A percentile compares a stretch with the other conserved stretches of the same genome.
Conservation (phyloP, 2,888 invertebrate genomes). For the Chironomus riparius region DNA sequence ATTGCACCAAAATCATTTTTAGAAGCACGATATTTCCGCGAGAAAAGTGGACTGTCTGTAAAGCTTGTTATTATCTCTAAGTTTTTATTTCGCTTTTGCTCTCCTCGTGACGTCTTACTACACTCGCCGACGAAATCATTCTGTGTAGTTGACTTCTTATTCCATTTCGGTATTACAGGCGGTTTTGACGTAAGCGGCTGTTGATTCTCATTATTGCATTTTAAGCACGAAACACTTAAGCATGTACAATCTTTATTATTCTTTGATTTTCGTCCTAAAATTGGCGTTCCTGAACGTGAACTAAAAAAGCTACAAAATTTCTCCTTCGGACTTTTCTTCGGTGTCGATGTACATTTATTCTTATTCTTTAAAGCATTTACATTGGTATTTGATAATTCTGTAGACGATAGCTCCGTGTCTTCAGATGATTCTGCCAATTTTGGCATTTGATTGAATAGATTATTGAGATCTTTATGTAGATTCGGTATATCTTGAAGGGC, state of each 20-base stretch:
- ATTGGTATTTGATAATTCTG: constrained; percentile 1
- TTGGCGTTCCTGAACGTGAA: constrained; percentile 21
- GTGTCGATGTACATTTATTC: constrained; percentile 14
- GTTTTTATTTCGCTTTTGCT: constrained; percentile 32
- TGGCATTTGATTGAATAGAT: constrained; percentile 33
- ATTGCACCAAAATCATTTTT: constrained; percentile 22
- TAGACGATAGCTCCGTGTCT: constrained; percentile 30
- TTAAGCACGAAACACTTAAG: neutral
- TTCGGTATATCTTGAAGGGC: constrained; percentile 42
- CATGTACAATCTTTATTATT: constrained; percentile 2
- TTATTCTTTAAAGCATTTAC: neutral
- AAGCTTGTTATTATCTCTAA: constrained; percentile 43
- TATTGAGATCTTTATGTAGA: constrained; percentile 24
- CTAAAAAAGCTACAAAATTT: constrained; percentile 23
- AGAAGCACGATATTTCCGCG: constrained; percentile 38
- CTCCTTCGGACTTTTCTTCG: constrained; percentile 15
- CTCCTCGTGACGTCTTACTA: constrained; percentile 17
- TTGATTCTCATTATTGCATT: constrained; percentile 6
- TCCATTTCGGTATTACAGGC: neutral
- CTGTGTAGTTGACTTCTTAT: neutral
- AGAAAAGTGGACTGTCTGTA: constrained; percentile 42
- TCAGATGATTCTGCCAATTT: constrained; percentile 39
- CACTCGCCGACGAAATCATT: neutral
- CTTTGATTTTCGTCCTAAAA: constrained; percentile 16
- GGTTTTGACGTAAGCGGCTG: neutral